These are phyloP conservation scores for Mimachlamys varia DNA, from an alignment of 2,888 invertebrate species.

Conservation along the genomic window DNA sequence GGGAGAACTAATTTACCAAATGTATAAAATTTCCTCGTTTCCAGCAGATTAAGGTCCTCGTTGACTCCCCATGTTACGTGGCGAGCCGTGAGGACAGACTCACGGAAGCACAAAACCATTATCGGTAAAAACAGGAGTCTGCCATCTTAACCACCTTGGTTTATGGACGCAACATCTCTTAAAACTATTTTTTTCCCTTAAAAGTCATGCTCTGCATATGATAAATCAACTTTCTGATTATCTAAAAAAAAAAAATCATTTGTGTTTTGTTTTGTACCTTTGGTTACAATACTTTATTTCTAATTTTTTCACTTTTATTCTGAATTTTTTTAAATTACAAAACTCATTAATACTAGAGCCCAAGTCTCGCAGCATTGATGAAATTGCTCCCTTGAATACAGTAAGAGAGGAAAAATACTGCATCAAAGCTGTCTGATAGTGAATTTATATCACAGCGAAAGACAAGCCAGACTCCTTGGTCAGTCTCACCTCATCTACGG, in stretches of 20 bases:
- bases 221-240: constrained; percentile 10
- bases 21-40: constrained; percentile 32
- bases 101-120: constrained; percentile 22
- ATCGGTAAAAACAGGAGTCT: constrained; percentile 27
- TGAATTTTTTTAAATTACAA: neutral
- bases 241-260: neutral
- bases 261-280: neutral
- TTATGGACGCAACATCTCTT: constrained; percentile 14
- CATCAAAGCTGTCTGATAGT: neutral
- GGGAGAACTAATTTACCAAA: constrained; percentile 28
- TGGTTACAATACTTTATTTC: neutral
- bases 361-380: neutral
- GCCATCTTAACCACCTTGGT: constrained; percentile 28
- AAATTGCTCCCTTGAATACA: constrained; percentile 14
- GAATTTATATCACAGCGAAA: neutral
- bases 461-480: constrained; percentile 31
- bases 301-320: neutral
- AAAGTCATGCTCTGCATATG: neutral
- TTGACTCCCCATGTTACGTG: constrained; percentile 23
- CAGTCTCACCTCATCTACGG: neutral
- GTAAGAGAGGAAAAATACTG: neutral
- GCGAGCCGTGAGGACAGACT: constrained; percentile 24
- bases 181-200: neutral
- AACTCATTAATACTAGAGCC: neutral
- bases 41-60: constrained; percentile 15